Conservation (phyloP, 2,113 vertebrate species). For the Ariopsis seemanni region DNA sequence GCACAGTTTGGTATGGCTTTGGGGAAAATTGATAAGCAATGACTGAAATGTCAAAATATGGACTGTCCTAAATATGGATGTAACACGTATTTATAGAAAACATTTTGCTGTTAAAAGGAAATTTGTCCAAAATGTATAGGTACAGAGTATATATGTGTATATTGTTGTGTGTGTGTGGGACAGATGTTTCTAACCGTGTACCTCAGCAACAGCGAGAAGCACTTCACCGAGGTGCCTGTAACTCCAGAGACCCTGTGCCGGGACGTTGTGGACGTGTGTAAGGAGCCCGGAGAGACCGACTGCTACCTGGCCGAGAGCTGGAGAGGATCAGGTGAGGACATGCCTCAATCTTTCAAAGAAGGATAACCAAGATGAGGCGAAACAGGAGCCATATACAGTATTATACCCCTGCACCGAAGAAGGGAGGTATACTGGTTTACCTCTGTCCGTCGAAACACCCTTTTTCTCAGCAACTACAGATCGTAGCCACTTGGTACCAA, state of each 20-base stretch:
- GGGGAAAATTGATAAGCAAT: neutral
- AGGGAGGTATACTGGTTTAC: too few species aligned
- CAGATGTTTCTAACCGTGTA: slow-evolving; percentile 94
- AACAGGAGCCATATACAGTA: neutral
- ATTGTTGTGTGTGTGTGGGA: neutral
- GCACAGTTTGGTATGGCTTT: neutral
- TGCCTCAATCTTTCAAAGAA: too few species aligned
- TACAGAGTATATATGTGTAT: neutral
- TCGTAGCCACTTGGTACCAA: too few species aligned
- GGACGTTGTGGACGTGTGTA: slow-evolving; percentile 91
- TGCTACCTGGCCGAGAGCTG: slow-evolving; percentile 88
- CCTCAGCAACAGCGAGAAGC: slow-evolving; percentile 89
- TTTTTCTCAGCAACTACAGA: too few species aligned
- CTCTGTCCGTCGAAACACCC: too few species aligned
- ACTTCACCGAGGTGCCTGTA: slow-evolving; percentile 87
- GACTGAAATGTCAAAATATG: neutral
- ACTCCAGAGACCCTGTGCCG: slow-evolving; percentile 87
- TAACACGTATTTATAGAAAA: too few species aligned
- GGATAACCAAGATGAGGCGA: neutral
- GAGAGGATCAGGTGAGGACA: slow-evolving; percentile 80
- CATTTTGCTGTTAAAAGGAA: neutral
- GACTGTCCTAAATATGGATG: neutral
- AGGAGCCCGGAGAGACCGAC: slow-evolving; percentile 85
- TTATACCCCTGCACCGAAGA: too few species aligned
- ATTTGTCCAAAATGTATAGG: neutral